Conservation (phyloP, 1,140 invertebrate species). For the Drusus annulatus region DNA sequence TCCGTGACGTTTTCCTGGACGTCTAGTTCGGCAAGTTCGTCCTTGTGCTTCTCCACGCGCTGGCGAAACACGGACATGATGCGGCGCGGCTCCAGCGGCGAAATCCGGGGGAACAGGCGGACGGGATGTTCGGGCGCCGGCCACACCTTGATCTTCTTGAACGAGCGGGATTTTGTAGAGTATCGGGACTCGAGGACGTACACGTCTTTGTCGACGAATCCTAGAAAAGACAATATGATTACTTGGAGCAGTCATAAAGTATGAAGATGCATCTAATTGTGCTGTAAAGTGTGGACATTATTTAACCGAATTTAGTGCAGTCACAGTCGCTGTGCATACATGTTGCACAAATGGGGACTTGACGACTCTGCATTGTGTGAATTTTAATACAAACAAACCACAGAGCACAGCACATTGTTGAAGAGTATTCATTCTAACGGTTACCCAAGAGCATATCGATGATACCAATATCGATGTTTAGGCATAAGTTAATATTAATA, state of each 20-base stretch:
- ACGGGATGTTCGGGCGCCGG: constrained; percentile 69
- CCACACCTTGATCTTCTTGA: constrained; percentile 97
- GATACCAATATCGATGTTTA: too few species aligned
- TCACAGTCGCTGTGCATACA: too few species aligned
- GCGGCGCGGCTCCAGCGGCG: constrained; percentile 83
- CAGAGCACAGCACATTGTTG: too few species aligned
- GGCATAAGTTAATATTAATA: too few species aligned
- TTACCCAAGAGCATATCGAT: too few species aligned
- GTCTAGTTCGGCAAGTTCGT: constrained; percentile 89
- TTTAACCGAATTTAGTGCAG: too few species aligned
- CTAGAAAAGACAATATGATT: constrained; percentile 57
- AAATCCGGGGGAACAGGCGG: constrained; percentile 32
- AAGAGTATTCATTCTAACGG: too few species aligned
- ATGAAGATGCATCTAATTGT: too few species aligned
- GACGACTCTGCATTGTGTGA: too few species aligned
- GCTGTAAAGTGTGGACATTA: too few species aligned
- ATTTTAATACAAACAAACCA: too few species aligned
- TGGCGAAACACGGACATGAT: constrained; percentile 95
- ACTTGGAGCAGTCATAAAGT: neutral
- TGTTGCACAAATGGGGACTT: too few species aligned
- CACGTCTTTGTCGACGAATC: constrained; percentile 93
- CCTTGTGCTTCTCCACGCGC: constrained; percentile 90
- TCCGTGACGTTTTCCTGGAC: constrained; percentile 84
- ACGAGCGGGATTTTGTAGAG: constrained; percentile 85
- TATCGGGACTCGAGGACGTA: constrained; percentile 98